Base-by-base conservation (phyloP, 2,888 invertebrate genomes). In the Campoplex capitator region DNA sequence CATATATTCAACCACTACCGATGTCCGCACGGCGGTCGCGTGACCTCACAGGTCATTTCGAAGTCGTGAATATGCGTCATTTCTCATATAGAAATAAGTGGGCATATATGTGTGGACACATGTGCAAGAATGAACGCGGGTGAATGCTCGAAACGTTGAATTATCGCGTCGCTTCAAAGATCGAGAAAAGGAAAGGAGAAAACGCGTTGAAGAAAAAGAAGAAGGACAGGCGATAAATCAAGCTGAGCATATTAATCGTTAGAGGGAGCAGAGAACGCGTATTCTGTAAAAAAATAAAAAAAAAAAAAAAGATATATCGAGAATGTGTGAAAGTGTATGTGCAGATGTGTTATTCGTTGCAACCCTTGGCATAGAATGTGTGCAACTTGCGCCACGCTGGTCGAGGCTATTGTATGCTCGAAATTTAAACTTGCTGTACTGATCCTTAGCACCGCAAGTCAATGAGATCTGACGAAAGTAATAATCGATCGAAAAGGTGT, bases 121-220 rank as follows among this genome's bases (percentile, higher is more conserved):
- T 54, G 32, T 23, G 32, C 68, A 48, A 54, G 78, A 58, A 32
- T 28, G 83, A 56, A 78, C 51, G 28, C 58, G 70, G 38, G 13
- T 62, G 87, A 87, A 87, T 83, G 84, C 82, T 83, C 82, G 84
- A 84, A 81, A 84, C 73, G 82, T 87, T 87, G 83, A 87, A 87
- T 87, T 91, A 91, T 90, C 88, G 83, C 87, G 85, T 88, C 85
- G 89, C 90, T 84, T 85, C 81, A 89, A 87, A 82, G 87, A 83
- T 80, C 80, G 84, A 84, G 83, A 84, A 86, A 85, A 84, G 75
- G 75, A 78, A 84, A 83, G 48, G 70, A 80, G 75, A 79, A 84
- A 82, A 65, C 62, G 42, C 78, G 68, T 75, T 76, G 79, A 79
- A 82, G 73, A 87, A 87, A 87, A 81, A 81, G 74, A 85, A 79